Evolutionary conservation across 1,140 invertebrate genomes (phyloP), one percentile per base, ranked within the genome.

Genomic region (Pogonomyrmex barbatus): DNA sequence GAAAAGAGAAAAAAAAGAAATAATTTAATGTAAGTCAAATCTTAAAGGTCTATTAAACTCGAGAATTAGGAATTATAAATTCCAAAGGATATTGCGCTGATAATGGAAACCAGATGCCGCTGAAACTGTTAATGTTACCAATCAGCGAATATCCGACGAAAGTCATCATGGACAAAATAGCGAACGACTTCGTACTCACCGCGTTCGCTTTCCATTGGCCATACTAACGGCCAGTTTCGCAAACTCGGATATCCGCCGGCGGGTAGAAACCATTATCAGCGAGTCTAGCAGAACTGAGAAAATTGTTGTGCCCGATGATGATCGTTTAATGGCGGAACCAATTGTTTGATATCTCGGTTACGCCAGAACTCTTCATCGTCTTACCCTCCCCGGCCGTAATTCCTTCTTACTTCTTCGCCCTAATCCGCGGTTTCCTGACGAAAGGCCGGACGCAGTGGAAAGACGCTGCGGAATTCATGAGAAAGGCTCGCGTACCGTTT

Each of bases 191-290:
- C 8, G 42, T 70, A 63, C 33, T 42, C 36, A 5, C 42, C 58
- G 33, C 70, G 42, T 75, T 85, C 50, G 76, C 63, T 68, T 56
- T 63, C 17, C 77, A 86, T 71, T 50, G 36, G 14, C 60, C 39
- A 39, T 54, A 73, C 60, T 70, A 62, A 83, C 78, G 24, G 30
- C 6, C 68, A 75, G 54, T 91, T 91, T 91, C 87, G 82, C 62
- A 91, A 91, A 87, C 73, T 92, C 90, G 90, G 89, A 92, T 77
- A 77, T 92, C 90, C 87, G 87, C 88, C 81, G 71, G 67, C 47
- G 77, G 73, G 88, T 81, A 82, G 45, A 60, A 82, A 62, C 45
- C 60, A 77, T 89, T 87, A 84, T 87, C 60, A 70, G 77, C 75
- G 33, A 4, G 39, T 54, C 65, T 82, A 86, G 70, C 67, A 71